Evolutionary conservation across 2,888 invertebrate genomes (phyloP), one percentile per base, ranked within the genome.

Genomic region (Sinohyriopsis cumingii): DNA sequence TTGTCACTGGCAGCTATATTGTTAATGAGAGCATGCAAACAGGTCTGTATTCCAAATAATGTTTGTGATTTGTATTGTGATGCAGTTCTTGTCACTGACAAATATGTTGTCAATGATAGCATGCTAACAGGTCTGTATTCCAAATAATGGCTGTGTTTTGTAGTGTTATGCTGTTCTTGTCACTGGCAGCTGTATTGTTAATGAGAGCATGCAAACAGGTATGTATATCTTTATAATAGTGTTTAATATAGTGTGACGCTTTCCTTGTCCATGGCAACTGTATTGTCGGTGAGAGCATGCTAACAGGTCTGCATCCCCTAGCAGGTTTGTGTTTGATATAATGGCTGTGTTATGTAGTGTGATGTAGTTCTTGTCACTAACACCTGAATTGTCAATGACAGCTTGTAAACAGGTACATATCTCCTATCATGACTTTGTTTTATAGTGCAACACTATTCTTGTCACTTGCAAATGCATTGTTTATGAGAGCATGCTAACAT

Each of bases 11-110:
- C n/a, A 94, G 95, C 81, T 96, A 96, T 77, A 96, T 98, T 76
- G 92, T 98, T 33, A 97, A 98, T 86, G 98, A 98, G 91, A 95
- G 96, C 73, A 97, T 97, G 96, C 93, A 98, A 5, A 98, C 98
- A 71, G 95, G 95, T 94, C 81, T 7, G 55, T 61, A 28, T 5
- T 12, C 45, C 45, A 94, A 28, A 98, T 97, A 20, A 94, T 95
- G 80, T 96, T 96, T 76, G 96, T 45, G 1, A 12, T 12, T 12
- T 45, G 12, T 12, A 45, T 1, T 12, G 1, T 45, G 45, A 45
- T 45, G 1, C 12, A 12, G 45, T 45, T 45, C 45, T 45, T 45
- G 45, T 45, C 3, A 12, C 45, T 45, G 12, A 4, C 9, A 45
- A 45, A 2, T 45, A 4, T 12, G 4, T 45, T 45, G 92, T 97